Evolutionary conservation across 1,140 invertebrate species (phyloP), one percentile per base, ranked within the genome.

Genomic region (Diprion similis): DNA sequence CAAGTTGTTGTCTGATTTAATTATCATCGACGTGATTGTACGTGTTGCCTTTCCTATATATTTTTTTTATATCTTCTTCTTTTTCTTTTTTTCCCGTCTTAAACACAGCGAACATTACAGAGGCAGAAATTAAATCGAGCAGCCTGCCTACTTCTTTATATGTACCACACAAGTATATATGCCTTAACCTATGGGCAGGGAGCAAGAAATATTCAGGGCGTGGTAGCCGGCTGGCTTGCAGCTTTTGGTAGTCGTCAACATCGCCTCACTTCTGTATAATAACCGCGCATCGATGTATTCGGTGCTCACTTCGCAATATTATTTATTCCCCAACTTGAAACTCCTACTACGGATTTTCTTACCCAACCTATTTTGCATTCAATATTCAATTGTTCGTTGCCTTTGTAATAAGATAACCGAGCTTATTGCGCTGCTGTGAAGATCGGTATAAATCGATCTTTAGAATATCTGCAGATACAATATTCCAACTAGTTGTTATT

Each of bases 1-100:
- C 24, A 37, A 37, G 24, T 37, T 37, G 24, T 59, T 59, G 11
- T 59, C 51, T 15, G 51, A 59, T 59, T 59, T 59, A 59, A 59
- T 59, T 59, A 59, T 59, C 51, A 4, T 59, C 51, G 51, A 59
- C n/a, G 51, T 59, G 51, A 59, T 59, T 59, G 51, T 59, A 59
- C 24, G 6, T 37, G 24, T 37, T 37, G 24, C 6, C 6, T 37
- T 37, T 37, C 24, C 2, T 37, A 37, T 37, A 37, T 37, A 37
- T 37, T 37, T 0, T 37, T 0, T 24, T 2, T 24, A 24, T 24
- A 3, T 24, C 6, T 24, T 37, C 6, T 37, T 37, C 6, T 37
- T 37, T 37, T 3, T 6, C 2, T 59, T 59, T 59, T 59, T 24
- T 37, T 37, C 6, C 6, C 24, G 1, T 37, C 24, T 6, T 59